Conservation (phyloP, 2,797 vertebrate species). For the Lophotriccus pileatus region DNA sequence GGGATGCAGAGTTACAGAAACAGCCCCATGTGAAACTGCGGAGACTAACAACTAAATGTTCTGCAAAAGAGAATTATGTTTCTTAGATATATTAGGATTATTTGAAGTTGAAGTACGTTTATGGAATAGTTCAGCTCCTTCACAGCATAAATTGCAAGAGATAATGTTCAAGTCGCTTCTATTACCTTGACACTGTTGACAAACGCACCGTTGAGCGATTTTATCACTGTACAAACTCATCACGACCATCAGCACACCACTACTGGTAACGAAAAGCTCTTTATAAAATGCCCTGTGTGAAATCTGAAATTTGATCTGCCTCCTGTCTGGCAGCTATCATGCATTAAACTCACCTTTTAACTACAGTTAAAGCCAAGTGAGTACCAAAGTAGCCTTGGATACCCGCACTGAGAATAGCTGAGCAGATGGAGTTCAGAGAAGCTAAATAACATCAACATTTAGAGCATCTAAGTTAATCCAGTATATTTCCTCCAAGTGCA, state of each 20-base stretch:
- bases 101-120: background rate
- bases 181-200: conserved; percentile 27
- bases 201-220: background rate
- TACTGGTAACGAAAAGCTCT: background rate
- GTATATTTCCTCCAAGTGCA: background rate
- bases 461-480: background rate
- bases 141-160: background rate
- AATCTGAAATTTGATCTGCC: conserved; percentile 10
- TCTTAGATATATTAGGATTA: background rate
- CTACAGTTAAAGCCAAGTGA: background rate
- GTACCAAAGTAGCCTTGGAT: background rate
- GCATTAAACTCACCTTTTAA: background rate
- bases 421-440: background rate
- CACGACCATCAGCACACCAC: conserved; percentile 7
- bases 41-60: background rate
- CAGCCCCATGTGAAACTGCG: rapidly evolving
- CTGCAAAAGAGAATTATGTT: background rate
- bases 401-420: background rate
- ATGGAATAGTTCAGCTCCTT: background rate
- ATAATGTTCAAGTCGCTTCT: background rate
- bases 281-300: background rate
- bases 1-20: rapidly evolving
- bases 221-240: conserved; percentile 9
- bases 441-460: background rate
- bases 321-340: background rate